A percentile compares a stretch with the other conserved stretches of the same genome.
phyloP scores from a whole-genome alignment of 2,888 invertebrate species.

The Zygogramma bicolorata region DNA sequence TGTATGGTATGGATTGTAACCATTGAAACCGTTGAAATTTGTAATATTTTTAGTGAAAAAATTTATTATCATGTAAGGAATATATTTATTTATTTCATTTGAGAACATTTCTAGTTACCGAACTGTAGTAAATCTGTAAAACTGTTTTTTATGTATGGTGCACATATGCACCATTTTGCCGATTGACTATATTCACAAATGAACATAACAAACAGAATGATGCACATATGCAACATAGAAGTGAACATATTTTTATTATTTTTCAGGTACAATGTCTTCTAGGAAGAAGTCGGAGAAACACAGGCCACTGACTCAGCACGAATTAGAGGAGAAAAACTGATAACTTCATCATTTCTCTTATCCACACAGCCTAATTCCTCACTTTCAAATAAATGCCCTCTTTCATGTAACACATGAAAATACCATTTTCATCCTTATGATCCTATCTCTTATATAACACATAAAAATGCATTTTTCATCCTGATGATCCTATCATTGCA shows the following conservation, averaged over 20 bases:
- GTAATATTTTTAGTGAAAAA: neutral
- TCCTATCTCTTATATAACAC: no score
- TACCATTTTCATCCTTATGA: no score
- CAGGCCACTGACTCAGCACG: neutral
- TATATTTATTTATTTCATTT: neutral
- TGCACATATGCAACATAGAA: neutral
- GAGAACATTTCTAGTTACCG: neutral
- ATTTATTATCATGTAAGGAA: neutral
- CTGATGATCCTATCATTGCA: no score
- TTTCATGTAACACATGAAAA: no score
- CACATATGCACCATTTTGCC: neutral
- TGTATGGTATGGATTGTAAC: neutral
- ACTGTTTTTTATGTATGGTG: neutral
- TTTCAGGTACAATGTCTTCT: neutral
- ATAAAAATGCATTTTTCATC: no score
- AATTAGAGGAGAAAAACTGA: neutral
- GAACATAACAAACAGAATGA: neutral
- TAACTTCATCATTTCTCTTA: no score
- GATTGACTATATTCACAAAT: neutral
- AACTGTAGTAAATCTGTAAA: neutral
- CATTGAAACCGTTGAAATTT: neutral
- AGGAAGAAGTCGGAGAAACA: neutral
- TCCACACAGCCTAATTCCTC: no score
- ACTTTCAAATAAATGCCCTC: no score
- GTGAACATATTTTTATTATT: neutral